Base-by-base conservation (phyloP, 2,797 vertebrate species). In the Falco concolor region DNA sequence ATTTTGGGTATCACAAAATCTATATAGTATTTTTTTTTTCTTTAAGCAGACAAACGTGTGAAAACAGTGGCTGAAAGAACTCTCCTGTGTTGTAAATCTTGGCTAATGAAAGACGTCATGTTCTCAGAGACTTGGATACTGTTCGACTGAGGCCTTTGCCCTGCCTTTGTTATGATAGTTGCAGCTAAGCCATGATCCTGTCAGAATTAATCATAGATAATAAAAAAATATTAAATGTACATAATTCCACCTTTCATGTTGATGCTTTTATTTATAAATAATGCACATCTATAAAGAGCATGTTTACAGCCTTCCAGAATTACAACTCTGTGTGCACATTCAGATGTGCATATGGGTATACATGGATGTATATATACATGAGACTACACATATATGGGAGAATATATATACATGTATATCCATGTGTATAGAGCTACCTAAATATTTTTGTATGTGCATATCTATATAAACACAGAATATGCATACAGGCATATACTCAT, bases 261-360 rank as follows among this genome's bases (percentile, higher is more conserved):
- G 42, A 64, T 76, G 50, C 25, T 60, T 80, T 44, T 80, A 34
- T 81, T 87, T 88, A 95, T 95, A 97, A 97, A 95, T 90, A 95
- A 95, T 83, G 74, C 20, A 87, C 8, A 47, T 67, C 40, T 69
- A 53, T 87, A 89, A 95, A 80, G 6, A 50, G 19, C 23, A 53
- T 19, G 32, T 15, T 57, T 69, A 40, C 34, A 16, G 1, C 23
- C 38, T 91, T 74, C 38, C 45, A 81, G 81, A 82, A 18, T n/a
- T 68, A 34, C 23, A 81, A 10, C 6, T 34, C 1, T 44, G 32
- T 60, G 57, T 57, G 44, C 36, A 12, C 30, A n/a, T 67, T 22
- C 30, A 67, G 34, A 56, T 67, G 18, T 20, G n/a, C 32, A 28
- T 53, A 23, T 23, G 4, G 10, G 6, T 9, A 23, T 38, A 32